phyloP scores from a whole-genome alignment of 2,113 vertebrate genomes.

The Protobothrops mucrosquamatus region DNA sequence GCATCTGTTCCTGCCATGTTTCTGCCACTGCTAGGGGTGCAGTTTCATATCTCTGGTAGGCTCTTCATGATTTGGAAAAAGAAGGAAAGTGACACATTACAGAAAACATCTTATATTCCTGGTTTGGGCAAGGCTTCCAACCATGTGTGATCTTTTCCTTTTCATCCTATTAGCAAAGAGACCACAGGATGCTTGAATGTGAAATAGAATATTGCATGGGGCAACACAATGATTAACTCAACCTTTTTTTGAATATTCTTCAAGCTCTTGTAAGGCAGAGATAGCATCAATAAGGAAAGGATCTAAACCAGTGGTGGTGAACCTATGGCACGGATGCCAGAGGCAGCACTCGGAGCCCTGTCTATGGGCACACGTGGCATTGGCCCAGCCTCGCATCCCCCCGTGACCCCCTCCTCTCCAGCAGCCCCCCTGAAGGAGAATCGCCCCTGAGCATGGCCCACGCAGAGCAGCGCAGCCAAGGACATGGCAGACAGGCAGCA shows the following conservation, averaged over 20 bases:
- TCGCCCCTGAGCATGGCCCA: too few relatives aligned
- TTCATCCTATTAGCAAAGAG: background rate
- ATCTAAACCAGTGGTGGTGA: background rate
- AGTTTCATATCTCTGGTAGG: slow-evolving; percentile 6
- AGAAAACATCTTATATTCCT: background rate
- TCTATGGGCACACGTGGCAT: too few relatives aligned
- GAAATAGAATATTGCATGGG: background rate
- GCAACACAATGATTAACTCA: background rate
- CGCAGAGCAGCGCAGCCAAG: too few relatives aligned
- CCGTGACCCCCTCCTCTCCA: too few relatives aligned
- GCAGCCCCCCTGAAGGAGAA: too few relatives aligned
- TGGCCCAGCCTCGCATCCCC: too few relatives aligned
- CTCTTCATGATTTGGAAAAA: background rate
- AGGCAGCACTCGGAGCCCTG: too few relatives aligned
- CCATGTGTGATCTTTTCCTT: background rate
- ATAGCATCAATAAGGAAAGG: background rate
- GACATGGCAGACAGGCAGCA: too few relatives aligned
- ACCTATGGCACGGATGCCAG: too few relatives aligned
- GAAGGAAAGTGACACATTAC: background rate
- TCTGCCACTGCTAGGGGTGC: slow-evolving; percentile 9
- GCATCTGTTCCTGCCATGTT: slow-evolving; percentile 30
- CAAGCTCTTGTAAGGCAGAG: background rate
- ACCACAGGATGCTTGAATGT: background rate
- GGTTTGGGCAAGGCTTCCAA: background rate
- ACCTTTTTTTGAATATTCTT: background rate